Base-by-base conservation (phyloP, 2,888 invertebrate genomes). In the Parnassius mnemosyne region DNA sequence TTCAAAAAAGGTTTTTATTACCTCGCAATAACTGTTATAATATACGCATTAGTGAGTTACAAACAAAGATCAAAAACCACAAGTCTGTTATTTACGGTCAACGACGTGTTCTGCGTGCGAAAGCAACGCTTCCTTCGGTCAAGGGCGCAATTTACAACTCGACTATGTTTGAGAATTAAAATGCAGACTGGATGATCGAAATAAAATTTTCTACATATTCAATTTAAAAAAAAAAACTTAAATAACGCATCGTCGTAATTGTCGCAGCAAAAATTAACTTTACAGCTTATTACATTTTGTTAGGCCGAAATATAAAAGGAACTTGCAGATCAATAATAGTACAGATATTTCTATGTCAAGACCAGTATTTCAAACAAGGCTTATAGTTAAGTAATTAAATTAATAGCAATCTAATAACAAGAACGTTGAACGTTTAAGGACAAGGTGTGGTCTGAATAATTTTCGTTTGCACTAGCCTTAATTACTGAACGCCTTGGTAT, bases 31-130 rank as follows among this genome's bases (percentile, higher is more conserved):
- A 49, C 20, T 43, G n/a, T 16, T 47, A 53, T n/a, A 53, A 9
- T 47, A 49, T 25, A 42, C 16, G 5, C 51, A 55, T 54, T 54
- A 52, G 25, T 53, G 52, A 42, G 41, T 64, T 54, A 44, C 41
- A 49, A 46, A 53, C 10, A 44, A 57, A 53, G 57, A 55, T 54
- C 60, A 11, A 12, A 13, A 52, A 20, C 52, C 43, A 52, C 42
- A 34, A 41, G 52, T 12, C 53, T 41, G 25, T 47, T 52, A 54
- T 65, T 63, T 61, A 65, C 60, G 63, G 65, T 60, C 60, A 61
- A 41, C 54, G 49, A 58, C 65, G 63, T 61, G 65, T 20, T 57
- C 10, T 51, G 65, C 55, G 56, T 66, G 50, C 61, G 44, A 61
- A 59, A 49, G 9, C 13, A 49, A 61, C 2, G n/a, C 53, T 51